Evolutionary conservation across 2,113 vertebrate species (phyloP).

Genomic region (Paradoxurus hermaphroditus): DNA sequence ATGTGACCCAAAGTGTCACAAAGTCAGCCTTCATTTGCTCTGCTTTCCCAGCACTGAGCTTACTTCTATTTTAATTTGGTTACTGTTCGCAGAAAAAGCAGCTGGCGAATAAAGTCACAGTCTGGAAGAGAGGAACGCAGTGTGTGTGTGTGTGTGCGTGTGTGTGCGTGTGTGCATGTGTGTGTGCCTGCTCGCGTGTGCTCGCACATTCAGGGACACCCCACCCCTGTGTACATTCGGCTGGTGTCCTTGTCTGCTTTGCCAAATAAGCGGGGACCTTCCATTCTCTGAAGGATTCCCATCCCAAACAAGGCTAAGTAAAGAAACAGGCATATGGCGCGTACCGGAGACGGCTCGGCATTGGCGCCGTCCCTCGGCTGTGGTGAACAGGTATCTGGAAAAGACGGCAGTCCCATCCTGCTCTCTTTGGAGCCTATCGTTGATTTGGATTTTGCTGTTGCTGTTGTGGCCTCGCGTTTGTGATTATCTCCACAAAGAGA

Average conservation of each 20-base stretch:
- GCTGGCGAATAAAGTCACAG: slow-evolving; percentile 75
- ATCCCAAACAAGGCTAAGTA: slow-evolving; percentile 61
- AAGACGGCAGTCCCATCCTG: not conserved
- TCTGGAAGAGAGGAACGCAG: slow-evolving; percentile 68
- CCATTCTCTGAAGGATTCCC: slow-evolving; percentile 72
- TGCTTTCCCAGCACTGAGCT: slow-evolving; percentile 76
- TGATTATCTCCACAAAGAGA: slow-evolving; percentile 54
- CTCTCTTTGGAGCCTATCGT: not conserved
- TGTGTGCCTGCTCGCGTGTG: accelerated
- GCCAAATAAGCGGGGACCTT: slow-evolving; percentile 61
- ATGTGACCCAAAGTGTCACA: slow-evolving; percentile 71
- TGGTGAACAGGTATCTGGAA: slow-evolving; percentile 68
- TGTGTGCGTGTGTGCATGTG: slow-evolving; percentile 12
- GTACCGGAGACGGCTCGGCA: slow-evolving; percentile 39
- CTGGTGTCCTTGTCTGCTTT: slow-evolving; percentile 59
- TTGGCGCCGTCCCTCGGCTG: not conserved
- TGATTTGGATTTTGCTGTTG: slow-evolving; percentile 14
- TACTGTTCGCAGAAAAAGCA: slow-evolving; percentile 69
- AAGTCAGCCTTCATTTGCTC: slow-evolving; percentile 77
- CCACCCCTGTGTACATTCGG: slow-evolving; percentile 74
- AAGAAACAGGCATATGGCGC: slow-evolving; percentile 66
- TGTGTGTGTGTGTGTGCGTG: slow-evolving; percentile 56
- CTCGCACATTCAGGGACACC: slow-evolving; percentile 26
- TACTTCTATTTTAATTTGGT: slow-evolving; percentile 77
- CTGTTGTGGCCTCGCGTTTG: slow-evolving; percentile 28